A percentile compares a stretch with the other conserved stretches of the same genome.
Evolutionary conservation across 2,797 vertebrate genomes (phyloP).

Genomic region (Hyperoplus lanceolatus): DNA sequence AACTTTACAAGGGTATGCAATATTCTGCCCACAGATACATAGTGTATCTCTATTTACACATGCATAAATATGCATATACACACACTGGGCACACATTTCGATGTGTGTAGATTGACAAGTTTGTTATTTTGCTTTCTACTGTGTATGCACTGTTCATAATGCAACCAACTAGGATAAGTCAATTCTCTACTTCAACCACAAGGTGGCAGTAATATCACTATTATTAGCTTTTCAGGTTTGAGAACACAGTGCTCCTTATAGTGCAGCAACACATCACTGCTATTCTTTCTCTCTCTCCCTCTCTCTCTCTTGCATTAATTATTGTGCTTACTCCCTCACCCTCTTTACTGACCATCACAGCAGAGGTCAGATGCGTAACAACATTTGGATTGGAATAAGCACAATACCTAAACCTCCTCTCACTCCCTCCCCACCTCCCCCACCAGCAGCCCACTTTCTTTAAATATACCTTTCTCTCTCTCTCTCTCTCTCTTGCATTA

Average conservation of each 20-base stretch:
- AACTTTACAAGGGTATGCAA: too few species aligned
- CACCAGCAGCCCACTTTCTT: constrained; percentile 71
- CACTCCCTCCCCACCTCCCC: constrained; percentile 45
- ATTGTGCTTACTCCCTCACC: constrained; percentile 4
- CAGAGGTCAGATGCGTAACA: constrained; percentile 31
- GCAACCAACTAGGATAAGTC: background rate
- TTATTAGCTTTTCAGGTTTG: constrained; percentile 20
- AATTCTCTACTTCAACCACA: constrained; percentile 57
- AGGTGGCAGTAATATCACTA: constrained; percentile 78
- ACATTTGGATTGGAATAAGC: constrained; percentile 78
- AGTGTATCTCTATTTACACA: too few species aligned
- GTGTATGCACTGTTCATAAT: background rate
- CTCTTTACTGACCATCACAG: constrained; percentile 18
- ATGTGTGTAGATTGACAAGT: background rate
- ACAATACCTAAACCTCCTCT: constrained; percentile 71
- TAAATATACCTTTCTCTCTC: constrained; percentile 71
- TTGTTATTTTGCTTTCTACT: background rate
- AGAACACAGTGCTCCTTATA: constrained; percentile 9
- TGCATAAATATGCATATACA: too few species aligned
- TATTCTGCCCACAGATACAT: too few species aligned
- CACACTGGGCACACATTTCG: too few species aligned
- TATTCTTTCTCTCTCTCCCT: background rate
- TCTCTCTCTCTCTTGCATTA: constrained; percentile 13
- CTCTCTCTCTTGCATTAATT: constrained; percentile 13
- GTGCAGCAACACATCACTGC: constrained; percentile 24